phyloP scores from a whole-genome alignment of 2,113 vertebrate species.

The Hepsetus odoe region DNA sequence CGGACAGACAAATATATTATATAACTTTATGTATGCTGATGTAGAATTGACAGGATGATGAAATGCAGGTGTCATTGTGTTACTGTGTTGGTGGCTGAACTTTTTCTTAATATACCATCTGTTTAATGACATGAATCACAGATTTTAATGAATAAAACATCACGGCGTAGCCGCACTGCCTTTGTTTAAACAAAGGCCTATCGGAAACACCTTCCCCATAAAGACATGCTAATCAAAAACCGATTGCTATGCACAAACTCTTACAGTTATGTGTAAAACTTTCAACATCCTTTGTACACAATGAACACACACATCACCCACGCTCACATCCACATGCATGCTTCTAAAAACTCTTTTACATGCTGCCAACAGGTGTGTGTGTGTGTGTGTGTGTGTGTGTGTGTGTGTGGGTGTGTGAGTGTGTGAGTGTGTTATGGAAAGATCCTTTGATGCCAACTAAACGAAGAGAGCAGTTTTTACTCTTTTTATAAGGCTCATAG shows the following conservation, averaged over 20 bases:
- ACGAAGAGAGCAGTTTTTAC: slow-evolving; percentile 13
- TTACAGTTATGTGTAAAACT: slow-evolving; percentile 4
- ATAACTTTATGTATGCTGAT: background rate
- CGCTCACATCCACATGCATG: background rate
- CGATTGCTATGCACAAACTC: background rate
- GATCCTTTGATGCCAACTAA: slow-evolving; percentile 47
- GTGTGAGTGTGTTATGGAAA: slow-evolving; percentile 46
- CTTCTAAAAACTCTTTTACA: slow-evolving; percentile 35
- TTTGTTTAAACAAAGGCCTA: background rate
- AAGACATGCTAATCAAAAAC: background rate
- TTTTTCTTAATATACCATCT: background rate
- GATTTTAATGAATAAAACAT: background rate
- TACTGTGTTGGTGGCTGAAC: slow-evolving; percentile 13
- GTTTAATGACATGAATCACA: background rate
- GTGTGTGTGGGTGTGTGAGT: too few relatives aligned
- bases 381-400: too few relatives aligned
- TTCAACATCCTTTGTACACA: slow-evolving; percentile 9
- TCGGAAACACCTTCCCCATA: background rate
- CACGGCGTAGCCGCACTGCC: background rate
- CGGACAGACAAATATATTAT: background rate
- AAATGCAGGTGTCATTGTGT: slow-evolving; percentile 4
- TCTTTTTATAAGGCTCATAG: slow-evolving; percentile 35
- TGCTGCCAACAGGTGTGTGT: slow-evolving; percentile 44
- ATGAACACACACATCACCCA: slow-evolving; percentile 8
- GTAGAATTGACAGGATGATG: background rate